These are phyloP conservation scores for Agrotis clavis DNA, from an alignment of 2,888 invertebrate genomes.

Conservation along the genomic window DNA sequence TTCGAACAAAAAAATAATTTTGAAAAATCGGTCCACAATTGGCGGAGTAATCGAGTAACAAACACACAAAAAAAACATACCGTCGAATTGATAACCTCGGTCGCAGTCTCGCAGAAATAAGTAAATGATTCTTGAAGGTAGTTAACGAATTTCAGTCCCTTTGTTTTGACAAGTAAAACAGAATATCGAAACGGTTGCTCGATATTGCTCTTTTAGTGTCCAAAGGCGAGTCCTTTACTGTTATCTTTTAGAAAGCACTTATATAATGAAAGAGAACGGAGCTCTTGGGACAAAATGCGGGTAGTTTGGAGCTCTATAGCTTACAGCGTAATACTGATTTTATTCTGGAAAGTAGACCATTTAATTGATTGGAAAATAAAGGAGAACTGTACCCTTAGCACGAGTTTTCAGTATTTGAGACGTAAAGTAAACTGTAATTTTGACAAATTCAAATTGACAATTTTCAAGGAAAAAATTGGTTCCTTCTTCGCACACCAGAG, in stretches of 20 bases:
- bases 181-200: conserved; percentile 40
- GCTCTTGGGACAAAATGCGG: conserved; percentile 38
- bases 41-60: too few species aligned
- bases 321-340: conserved; percentile 49
- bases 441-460: too few species aligned
- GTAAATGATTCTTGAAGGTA: conserved; percentile 33
- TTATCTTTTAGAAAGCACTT: conserved; percentile 64
- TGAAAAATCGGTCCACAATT: too few species aligned
- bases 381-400: too few species aligned
- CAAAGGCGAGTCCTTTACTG: conserved; percentile 48
- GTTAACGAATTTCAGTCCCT: conserved; percentile 15
- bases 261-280: conserved; percentile 57
- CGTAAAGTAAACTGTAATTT: too few species aligned
- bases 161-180: conserved; percentile 45
- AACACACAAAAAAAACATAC: too few species aligned
- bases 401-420: too few species aligned
- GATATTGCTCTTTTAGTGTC: conserved; percentile 52
- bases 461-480: too few species aligned
- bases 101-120: too few species aligned
- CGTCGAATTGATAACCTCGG: too few species aligned
- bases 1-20: too few species aligned
- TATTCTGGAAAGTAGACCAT: conserved; percentile 35
- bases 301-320: conserved; percentile 43
- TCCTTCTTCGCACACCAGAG: too few species aligned
- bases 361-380: conserved; percentile 52